A percentile compares a stretch with the other conserved stretches of the same genome.
phyloP scores from a whole-genome alignment of 2,797 vertebrate species.

The Scleropages formosus region DNA sequence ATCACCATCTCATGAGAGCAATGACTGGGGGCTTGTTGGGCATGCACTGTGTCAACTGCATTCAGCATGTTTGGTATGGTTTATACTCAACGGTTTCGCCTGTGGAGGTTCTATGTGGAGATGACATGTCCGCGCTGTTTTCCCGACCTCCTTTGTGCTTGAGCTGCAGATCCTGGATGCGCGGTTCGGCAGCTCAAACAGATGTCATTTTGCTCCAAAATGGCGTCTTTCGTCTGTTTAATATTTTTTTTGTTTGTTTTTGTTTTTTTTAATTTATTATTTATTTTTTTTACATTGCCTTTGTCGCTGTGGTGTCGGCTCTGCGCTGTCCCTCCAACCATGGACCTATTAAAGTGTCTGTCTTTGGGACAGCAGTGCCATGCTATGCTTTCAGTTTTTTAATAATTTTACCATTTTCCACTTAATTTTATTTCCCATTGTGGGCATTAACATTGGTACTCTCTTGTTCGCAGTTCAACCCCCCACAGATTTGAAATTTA shows the following conservation, averaged over 20 bases:
- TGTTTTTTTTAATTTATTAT: conserved; percentile 51
- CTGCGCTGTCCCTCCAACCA: conserved; percentile 81
- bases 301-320: conserved; percentile 58
- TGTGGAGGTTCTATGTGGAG: conserved; percentile 79
- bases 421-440: conserved; percentile 32
- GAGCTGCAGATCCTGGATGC: conserved; percentile 84
- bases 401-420: conserved; percentile 7
- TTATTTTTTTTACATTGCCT: neutral
- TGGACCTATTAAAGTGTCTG: conserved; percentile 76
- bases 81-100: conserved; percentile 84
- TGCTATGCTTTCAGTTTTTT: conserved; percentile 63
- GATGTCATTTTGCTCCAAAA: conserved; percentile 88
- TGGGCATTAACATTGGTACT: conserved; percentile 52
- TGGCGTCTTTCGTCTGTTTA: conserved; percentile 79
- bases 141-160: conserved; percentile 80
- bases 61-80: conserved; percentile 93
- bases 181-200: conserved; percentile 90
- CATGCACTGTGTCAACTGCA: conserved; percentile 88
- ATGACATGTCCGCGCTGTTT: conserved; percentile 83
- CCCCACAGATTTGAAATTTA: conserved; percentile 96
- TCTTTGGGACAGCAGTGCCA: conserved; percentile 84
- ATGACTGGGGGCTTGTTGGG: conserved; percentile 71
- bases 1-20: conserved; percentile 57
- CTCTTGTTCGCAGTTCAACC: conserved; percentile 90
- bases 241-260: conserved; percentile 42